Base-by-base conservation (phyloP, 2,113 vertebrate species). In the Tyto alba region DNA sequence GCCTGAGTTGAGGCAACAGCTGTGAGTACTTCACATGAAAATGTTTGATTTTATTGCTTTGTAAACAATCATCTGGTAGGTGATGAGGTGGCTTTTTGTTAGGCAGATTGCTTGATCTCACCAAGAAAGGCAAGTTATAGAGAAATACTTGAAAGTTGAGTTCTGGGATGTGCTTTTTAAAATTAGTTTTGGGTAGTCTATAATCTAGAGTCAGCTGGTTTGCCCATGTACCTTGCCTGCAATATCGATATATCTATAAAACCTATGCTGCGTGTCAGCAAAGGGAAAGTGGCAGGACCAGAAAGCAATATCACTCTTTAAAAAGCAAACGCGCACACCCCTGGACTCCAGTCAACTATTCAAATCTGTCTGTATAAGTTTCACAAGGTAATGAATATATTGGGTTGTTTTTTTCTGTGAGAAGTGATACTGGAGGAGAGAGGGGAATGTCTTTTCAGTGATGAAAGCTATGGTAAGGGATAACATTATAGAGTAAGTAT, bases 11-110 rank as follows among this genome's bases (percentile, higher is more conserved):
- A 97, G 98, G 81, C 98, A 99, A 71, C 98, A 98, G 55, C 98
- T 99, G 99, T 99, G 97, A 99, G 99, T 99, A 94, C 93, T 97
- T 95, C 63, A 95, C 64, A 47, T 55, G 25, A 82, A 88, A 85
- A 85, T 2, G 12, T 84, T 83, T 87, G 2, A 78, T 95, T 96
- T 90, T 55, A 22, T 8, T 73, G 15, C 41, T 50, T 47, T 59
- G 20, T 88, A 93, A 91, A 90, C 83, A 78, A 5, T 38, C 43
- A 85, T 74, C 85, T 94, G 38, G 30, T 68, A 88, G 64, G 56
- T 91, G 47, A 43, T 81, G 43, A 59, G n/a, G 38, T 76, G 15
- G 7, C 3, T 52, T 83, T 83, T 43, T 57, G 19, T 77, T 77
- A 50, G 72, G 27, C 53, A 73, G 30, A 47, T 32, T 73, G 25